Evolutionary conservation across 2,113 vertebrate genomes (phyloP).

Genomic region (Callipepla squamata): DNA sequence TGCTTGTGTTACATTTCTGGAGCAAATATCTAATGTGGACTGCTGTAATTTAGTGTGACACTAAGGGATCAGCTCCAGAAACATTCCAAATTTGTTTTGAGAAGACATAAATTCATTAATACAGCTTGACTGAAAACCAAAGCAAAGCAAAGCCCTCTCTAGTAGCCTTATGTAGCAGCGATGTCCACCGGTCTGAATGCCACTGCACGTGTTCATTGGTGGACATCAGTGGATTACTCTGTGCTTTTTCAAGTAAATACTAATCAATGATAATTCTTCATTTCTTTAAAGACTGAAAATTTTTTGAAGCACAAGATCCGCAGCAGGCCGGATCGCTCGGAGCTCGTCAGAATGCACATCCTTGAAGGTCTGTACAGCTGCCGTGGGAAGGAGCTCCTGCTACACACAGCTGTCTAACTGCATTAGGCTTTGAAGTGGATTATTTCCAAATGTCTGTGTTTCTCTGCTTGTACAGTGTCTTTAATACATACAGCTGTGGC

Average conservation of each 20-base stretch:
- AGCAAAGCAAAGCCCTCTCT: neutral
- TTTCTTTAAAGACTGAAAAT: constrained; percentile 89
- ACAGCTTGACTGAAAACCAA: neutral
- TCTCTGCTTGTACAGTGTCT: neutral
- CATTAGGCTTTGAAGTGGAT: neutral
- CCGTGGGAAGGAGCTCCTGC: neutral
- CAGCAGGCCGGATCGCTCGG: constrained; percentile 93
- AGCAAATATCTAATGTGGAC: neutral
- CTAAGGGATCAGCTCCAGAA: neutral
- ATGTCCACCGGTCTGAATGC: neutral
- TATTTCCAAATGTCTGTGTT: neutral
- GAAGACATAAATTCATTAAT: neutral
- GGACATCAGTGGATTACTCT: neutral
- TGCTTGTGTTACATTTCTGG: neutral
- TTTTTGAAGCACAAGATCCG: constrained; percentile 99
- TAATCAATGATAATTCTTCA: neutral
- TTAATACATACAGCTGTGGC: neutral
- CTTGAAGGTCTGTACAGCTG: constrained; percentile 86
- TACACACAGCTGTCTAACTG: neutral
- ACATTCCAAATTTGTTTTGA: neutral
- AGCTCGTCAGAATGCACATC: constrained; percentile 99
- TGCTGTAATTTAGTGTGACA: neutral
- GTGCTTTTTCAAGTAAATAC: neutral
- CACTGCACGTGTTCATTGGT: neutral
- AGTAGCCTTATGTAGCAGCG: neutral